A percentile compares a stretch with the other conserved stretches of the same genome.
Evolutionary conservation across 2,113 vertebrate genomes (phyloP).

Genomic region (Laticauda colubrina): DNA sequence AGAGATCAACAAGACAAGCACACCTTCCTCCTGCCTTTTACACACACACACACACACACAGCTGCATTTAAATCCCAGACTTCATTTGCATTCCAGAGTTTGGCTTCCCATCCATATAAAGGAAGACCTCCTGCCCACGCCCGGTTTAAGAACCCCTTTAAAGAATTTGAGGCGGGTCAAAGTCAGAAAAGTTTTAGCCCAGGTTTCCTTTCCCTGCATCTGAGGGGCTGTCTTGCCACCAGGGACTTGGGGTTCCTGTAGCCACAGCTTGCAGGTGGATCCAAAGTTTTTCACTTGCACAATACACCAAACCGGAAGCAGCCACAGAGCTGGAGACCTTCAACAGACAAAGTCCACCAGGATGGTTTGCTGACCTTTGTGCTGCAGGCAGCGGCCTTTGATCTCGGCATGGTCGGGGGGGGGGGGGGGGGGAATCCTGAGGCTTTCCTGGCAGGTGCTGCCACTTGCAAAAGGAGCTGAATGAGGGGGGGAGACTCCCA

Average conservation of each 20-base stretch:
- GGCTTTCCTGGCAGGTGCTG: not conserved
- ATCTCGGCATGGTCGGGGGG: rapidly evolving
- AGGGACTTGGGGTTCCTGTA: not conserved
- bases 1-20: not conserved
- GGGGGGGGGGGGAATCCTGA: not conserved
- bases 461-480: not conserved
- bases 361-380: not conserved
- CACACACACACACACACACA: too few relatives aligned
- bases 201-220: not conserved
- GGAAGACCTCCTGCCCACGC: rapidly evolving
- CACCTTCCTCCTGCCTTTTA: not conserved
- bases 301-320: not conserved
- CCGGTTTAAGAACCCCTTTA: not conserved
- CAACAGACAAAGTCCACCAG: not conserved
- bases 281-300: not conserved
- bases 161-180: not conserved
- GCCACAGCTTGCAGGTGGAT: not conserved
- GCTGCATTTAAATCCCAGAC: not conserved
- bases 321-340: not conserved
- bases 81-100: not conserved
- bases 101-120: not conserved
- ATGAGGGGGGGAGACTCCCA: not conserved
- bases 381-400: not conserved
- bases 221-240: not conserved
- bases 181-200: not conserved